Evolutionary conservation across 2,888 invertebrate genomes (phyloP).

Genomic region (Lathronympha strigana): DNA sequence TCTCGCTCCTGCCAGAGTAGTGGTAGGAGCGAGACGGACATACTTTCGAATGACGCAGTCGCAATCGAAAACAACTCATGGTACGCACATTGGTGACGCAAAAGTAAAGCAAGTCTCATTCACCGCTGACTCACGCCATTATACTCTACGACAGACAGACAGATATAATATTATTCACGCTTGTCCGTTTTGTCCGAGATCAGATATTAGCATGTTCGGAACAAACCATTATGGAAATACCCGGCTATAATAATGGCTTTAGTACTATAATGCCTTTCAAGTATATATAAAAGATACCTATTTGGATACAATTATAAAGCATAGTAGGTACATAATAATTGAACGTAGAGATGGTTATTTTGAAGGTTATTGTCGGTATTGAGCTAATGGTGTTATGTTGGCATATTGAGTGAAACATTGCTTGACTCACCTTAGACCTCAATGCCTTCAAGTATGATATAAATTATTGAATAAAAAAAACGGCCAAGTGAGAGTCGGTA

Average conservation of each 20-base stretch:
- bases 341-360: not conserved
- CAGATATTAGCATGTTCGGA: conserved; percentile 34
- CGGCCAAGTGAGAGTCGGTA: no score
- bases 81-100: not conserved
- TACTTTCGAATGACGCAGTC: no score
- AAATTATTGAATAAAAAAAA: no score
- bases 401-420: no score
- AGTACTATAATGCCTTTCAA: not conserved
- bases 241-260: conserved; percentile 19
- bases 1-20: no score
- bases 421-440: no score
- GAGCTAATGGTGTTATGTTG: not conserved
- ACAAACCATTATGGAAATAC: conserved; percentile 28
- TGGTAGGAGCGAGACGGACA: no score
- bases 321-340: no score
- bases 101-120: conserved; percentile 31
- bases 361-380: not conserved
- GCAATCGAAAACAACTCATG: no score
- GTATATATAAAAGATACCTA: not conserved
- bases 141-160: conserved; percentile 37
- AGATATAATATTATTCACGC: conserved; percentile 36
- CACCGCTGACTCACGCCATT: conserved; percentile 35
- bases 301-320: not conserved
- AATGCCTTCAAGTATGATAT: no score
- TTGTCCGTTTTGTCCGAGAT: conserved; percentile 32